Base-by-base conservation (phyloP, 1,140 invertebrate genomes). In the Nixonia krombeini region DNA sequence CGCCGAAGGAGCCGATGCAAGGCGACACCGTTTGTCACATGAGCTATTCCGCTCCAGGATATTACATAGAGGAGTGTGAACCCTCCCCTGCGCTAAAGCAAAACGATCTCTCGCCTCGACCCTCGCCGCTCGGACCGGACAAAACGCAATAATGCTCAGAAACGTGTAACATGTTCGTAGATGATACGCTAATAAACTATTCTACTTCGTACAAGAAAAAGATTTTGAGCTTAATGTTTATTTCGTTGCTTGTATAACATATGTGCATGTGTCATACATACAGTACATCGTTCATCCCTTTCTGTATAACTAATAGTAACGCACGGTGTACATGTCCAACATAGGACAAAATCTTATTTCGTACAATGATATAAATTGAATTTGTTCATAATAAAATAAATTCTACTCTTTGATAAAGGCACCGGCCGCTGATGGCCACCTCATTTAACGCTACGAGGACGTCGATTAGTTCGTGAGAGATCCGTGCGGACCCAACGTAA, bases 21-120 rank as follows among this genome's bases (percentile, higher is more conserved):
- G 70, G 74, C 8, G 79, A 86, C 29, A 86, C 86, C 0, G 73
- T 87, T 1, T 82, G 87, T 26, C 77, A 83, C 12, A 76, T 78
- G 57, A 87, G 86, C 71, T 88, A 85, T 49, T 75, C 79, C 1
- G 56, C 81, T 0, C 87, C 87, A 2, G 87, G 87, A 7, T 52
- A 80, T 15, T 87, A 77, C 51, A 58, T 83, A 0, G 82, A 87
- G 50, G 82, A 83, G 1, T 58, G 31, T 16, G 26, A 55, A 2
- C 6, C 15, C 28, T 6, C 4, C 10, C 7, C 15, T 38, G 5
- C 13, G 4, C 25, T 9, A 9, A 26, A 26, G 25, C 25, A 26
- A 26, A 26, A 26, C 4, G 25, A 26, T 26, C 25, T 26, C 25
- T 10, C n/a, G n/a, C n/a, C n/a, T n/a, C n/a, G n/a, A n/a, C n/a